Base-by-base conservation (phyloP, 2,797 vertebrate species). In the Tadarida brasiliensis region DNA sequence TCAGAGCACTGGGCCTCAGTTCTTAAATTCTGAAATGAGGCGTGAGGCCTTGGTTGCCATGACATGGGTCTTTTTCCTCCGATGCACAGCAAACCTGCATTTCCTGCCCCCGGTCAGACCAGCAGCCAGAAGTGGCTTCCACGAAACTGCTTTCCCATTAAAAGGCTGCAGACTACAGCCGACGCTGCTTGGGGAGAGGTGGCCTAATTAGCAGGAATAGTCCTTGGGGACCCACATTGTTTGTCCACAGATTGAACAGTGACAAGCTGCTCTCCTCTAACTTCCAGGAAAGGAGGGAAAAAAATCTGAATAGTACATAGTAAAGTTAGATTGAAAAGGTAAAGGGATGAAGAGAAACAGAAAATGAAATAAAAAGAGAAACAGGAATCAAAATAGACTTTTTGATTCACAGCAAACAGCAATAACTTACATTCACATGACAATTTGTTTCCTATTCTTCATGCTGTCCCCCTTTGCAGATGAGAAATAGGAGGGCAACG, bases 1-100 rank as follows among this genome's bases (percentile, higher is more conserved):
- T 87, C 76, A 87, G 77, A 85, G 83, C 30, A 0, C 30, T 44
- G 89, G 83, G 51, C 12, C 28, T 26, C 47, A 2, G 6, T 67
- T 87, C 80, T 87, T 96, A 61, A 74, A 80, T 71, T 94, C 90
- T 68, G 76, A 80, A 81, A 88, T 30, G 91, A 56, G 92, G 17
- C 33, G 3, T 0, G 24, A 67, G 57, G 19, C 12, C 47, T 73
- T 16, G 10, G 9, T 74, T 70, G 51, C 57, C 24, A 1, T 9
- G 6, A 54, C 2, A 2, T 19, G 44, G 49, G 7, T 84, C 63
- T 80, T 94, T 81, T 67, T 30, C 71, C 47, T 56, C 76, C 6
- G 3, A 39, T 35, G 74, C 11, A 5, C 30, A 26, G 19, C 44
- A 74, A 11, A n/a, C 39, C 81, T 17, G 11, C 10, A 16, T 49